A percentile compares a stretch with the other conserved stretches of the same genome.
Evolutionary conservation across 2,797 vertebrate species (phyloP).

Genomic region (Aldrovandia affinis): DNA sequence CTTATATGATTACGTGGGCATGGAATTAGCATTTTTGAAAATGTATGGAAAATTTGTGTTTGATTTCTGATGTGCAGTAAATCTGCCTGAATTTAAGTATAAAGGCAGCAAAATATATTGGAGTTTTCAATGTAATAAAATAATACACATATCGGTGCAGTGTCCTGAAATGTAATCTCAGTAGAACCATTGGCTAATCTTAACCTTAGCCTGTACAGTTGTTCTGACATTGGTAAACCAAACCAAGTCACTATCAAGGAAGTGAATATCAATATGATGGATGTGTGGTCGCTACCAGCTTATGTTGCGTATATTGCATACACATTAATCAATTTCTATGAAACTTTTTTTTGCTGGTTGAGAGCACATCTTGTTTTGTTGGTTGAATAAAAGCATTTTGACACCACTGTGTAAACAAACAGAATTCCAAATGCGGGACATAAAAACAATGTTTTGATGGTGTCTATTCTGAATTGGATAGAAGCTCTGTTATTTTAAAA

Average conservation of each 20-base stretch:
- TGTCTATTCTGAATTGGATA: conserved; percentile 41
- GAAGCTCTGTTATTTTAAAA: conserved; percentile 49
- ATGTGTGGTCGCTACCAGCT: conserved; percentile 25
- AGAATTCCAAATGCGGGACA: conserved; percentile 27
- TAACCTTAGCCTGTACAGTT: conserved; percentile 33
- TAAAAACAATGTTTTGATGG: conserved; percentile 38
- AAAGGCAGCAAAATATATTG: conserved; percentile 18
- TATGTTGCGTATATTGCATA: background rate
- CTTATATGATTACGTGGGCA: conserved; percentile 18
- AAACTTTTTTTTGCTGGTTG: conserved; percentile 12
- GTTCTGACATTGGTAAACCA: conserved; percentile 36
- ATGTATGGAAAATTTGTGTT: conserved; percentile 29
- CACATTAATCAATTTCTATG: conserved; percentile 27
- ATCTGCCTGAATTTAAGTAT: conserved; percentile 26
- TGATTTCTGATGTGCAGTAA: conserved; percentile 21
- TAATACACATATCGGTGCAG: conserved; percentile 24
- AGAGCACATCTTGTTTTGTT: conserved; percentile 34
- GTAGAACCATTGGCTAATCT: conserved; percentile 22
- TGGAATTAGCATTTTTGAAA: conserved; percentile 24
- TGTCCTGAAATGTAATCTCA: conserved; percentile 22
- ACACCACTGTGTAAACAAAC: conserved; percentile 34
- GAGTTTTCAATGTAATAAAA: conserved; percentile 15
- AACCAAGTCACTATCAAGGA: conserved; percentile 37
- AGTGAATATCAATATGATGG: conserved; percentile 24
- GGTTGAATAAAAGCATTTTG: conserved; percentile 32